Conservation (phyloP, 2,888 invertebrate genomes). For the Laspeyria flexula region DNA sequence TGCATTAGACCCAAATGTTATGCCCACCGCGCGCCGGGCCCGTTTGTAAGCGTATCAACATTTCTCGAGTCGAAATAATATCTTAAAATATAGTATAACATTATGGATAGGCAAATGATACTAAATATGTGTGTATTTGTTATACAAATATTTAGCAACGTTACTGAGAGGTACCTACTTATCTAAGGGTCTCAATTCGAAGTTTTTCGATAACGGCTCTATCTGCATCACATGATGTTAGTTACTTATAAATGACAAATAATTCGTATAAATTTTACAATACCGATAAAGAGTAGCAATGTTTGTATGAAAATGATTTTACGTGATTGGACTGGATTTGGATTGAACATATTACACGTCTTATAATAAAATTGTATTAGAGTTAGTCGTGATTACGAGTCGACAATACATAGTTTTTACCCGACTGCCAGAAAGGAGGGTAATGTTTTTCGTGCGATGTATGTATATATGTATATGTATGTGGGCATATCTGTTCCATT, state of each 20-base stretch:
- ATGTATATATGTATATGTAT: no score
- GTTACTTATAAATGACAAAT: slow-evolving; percentile 11
- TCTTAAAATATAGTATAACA: no score
- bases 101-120: no score
- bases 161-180: not conserved
- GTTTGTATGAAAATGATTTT: slow-evolving; percentile 40
- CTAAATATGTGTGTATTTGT: no score
- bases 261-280: slow-evolving; percentile 19
- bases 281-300: slow-evolving; percentile 28
- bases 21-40: no score
- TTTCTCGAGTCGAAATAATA: no score
- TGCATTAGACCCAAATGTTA: no score
- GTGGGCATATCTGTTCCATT: no score
- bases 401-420: not conserved
- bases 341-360: not conserved
- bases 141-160: not conserved
- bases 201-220: not conserved
- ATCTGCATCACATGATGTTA: slow-evolving; percentile 16
- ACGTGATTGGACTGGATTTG: slow-evolving; percentile 31
- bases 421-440: no score
- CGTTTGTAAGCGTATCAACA: no score
- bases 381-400: slow-evolving; percentile 9
- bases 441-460: not conserved
- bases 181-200: not conserved
- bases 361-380: not conserved